Evolutionary conservation across 2,113 vertebrate species (phyloP).

Genomic region (Oncorhynchus gorbuscha): DNA sequence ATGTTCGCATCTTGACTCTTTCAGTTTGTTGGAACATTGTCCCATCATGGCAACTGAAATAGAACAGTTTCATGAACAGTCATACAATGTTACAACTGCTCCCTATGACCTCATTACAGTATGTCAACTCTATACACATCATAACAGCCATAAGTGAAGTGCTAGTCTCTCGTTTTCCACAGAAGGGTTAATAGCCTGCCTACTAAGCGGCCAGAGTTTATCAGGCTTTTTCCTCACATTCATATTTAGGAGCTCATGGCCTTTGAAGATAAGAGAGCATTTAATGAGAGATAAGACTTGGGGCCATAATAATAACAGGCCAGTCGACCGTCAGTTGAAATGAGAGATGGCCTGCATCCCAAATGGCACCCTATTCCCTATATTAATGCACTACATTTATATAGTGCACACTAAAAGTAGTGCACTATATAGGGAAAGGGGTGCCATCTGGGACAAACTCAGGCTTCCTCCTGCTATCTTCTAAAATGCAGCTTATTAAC

Average conservation of each 20-base stretch:
- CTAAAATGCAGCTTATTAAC: constrained; percentile 31
- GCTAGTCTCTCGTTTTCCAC: background rate
- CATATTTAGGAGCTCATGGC: constrained; percentile 25
- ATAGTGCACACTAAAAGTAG: too few relatives aligned
- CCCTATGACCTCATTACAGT: too few relatives aligned
- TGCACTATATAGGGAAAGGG: background rate
- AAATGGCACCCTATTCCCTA: too few relatives aligned
- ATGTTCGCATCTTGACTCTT: too few relatives aligned
- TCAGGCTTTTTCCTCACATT: constrained; percentile 10
- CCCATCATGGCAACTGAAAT: too few relatives aligned
- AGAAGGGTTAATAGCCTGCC: background rate
- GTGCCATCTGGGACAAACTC: background rate
- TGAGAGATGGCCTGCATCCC: too few relatives aligned
- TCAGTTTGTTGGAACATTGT: too few relatives aligned
- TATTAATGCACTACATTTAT: too few relatives aligned
- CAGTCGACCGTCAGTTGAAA: constrained; percentile 18
- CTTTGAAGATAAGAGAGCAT: constrained; percentile 45
- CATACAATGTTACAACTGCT: too few relatives aligned
- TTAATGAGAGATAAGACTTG: constrained; percentile 49
- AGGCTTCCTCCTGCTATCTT: constrained; percentile 19
- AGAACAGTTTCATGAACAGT: too few relatives aligned
- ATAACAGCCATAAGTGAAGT: background rate
- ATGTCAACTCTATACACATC: too few relatives aligned
- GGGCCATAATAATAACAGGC: constrained; percentile 31
- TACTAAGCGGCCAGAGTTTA: constrained; percentile 12